A percentile compares a stretch with the other conserved stretches of the same genome.
These are phyloP conservation scores for Ornithorhynchus anatinus DNA, from an alignment of 2,113 vertebrate species.

Conservation along the genomic window DNA sequence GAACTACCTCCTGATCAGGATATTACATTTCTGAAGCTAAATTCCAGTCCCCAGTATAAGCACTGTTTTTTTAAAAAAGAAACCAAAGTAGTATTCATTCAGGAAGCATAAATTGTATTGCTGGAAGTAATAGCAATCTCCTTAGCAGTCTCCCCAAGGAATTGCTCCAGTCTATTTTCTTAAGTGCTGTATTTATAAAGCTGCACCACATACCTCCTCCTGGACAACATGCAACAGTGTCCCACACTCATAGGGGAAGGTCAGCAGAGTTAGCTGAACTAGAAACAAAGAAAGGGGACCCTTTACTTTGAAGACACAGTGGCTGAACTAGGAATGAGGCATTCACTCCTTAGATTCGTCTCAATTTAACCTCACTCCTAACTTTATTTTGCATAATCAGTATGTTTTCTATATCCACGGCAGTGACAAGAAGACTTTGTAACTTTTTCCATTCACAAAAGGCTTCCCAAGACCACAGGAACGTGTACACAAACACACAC, in stretches of 20 bases:
- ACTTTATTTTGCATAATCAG: no score
- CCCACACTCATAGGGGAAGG: neutral
- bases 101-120: conserved; percentile 64
- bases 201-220: neutral
- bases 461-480: no score
- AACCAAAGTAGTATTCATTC: conserved; percentile 56
- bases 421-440: no score
- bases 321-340: neutral
- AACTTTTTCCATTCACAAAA: no score
- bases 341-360: no score
- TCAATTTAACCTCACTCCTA: no score
- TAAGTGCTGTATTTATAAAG: conserved; percentile 53
- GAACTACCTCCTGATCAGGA: conserved; percentile 27
- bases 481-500: no score
- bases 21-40: conserved; percentile 39
- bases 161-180: conserved; percentile 40
- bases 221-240: neutral
- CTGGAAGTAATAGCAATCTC: conserved; percentile 66
- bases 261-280: neutral
- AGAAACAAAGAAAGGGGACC: neutral
- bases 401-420: no score
- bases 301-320: neutral
- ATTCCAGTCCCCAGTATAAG: conserved; percentile 6
- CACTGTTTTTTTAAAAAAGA: conserved; percentile 26
- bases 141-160: conserved; percentile 48